Evolutionary conservation across 2,113 vertebrate species (phyloP).

Genomic region (Turnix velox): DNA sequence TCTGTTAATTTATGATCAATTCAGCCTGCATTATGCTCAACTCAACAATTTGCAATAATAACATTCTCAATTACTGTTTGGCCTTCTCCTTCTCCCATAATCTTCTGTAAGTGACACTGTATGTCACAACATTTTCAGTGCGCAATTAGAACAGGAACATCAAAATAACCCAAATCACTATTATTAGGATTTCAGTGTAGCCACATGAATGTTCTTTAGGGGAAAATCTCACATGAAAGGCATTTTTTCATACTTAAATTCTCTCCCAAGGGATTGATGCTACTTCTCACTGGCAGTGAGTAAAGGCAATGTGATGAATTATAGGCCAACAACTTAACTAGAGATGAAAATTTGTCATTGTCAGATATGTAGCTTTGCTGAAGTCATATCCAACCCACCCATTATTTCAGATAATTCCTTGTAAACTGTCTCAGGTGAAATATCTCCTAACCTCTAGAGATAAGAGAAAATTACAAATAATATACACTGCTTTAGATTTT

Average conservation of each 20-base stretch:
- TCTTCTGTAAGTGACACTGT: neutral
- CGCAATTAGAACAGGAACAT: neutral
- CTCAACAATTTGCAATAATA: neutral
- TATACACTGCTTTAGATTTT: neutral
- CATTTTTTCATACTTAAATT: neutral
- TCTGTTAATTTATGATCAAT: neutral
- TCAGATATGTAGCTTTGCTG: neutral
- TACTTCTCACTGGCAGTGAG: neutral
- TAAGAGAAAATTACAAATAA: neutral
- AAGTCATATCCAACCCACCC: neutral
- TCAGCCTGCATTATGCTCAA: neutral
- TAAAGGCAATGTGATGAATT: conserved; percentile 9
- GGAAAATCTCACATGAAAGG: neutral
- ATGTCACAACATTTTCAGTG: neutral
- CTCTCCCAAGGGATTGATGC: neutral
- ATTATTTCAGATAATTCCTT: neutral
- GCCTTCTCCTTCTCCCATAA: neutral
- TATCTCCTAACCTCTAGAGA: neutral
- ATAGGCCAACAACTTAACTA: neutral
- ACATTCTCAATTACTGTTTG: neutral
- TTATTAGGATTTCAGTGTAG: neutral
- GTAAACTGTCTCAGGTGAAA: conserved; percentile 10
- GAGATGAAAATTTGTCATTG: neutral
- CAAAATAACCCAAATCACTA: too few relatives aligned
- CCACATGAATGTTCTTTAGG: neutral